These are phyloP conservation scores for Criorhina ranunculi DNA, from an alignment of 2,888 invertebrate genomes.

Conservation along the genomic window DNA sequence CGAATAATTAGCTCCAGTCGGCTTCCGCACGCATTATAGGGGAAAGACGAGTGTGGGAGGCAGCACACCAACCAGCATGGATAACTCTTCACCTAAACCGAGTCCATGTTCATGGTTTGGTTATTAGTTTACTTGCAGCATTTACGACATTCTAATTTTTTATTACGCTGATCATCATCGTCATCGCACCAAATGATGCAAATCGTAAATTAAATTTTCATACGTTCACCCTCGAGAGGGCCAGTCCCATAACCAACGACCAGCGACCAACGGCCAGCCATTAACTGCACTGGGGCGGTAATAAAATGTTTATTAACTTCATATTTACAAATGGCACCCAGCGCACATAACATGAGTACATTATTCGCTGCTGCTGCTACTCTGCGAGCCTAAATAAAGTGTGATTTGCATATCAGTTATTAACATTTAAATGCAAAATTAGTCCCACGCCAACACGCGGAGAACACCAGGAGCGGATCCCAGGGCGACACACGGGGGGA, in stretches of 20 bases:
- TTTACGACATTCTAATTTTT: constrained; percentile 72
- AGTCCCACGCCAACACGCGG: constrained; percentile 69
- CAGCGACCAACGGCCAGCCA: constrained; percentile 32
- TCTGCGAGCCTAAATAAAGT: constrained; percentile 66
- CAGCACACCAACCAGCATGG: constrained; percentile 2
- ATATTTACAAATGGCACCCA: constrained; percentile 75
- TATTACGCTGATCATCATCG: constrained; percentile 63
- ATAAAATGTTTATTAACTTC: constrained; percentile 76
- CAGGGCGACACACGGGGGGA: constrained; percentile 38
- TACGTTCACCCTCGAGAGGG: constrained; percentile 41
- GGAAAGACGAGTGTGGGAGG: constrained; percentile 28
- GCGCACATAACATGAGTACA: constrained; percentile 74
- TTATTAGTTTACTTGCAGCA: constrained; percentile 64
- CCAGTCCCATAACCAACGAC: constrained; percentile 12
- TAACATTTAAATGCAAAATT: constrained; percentile 77
- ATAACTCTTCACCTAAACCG: constrained; percentile 42
- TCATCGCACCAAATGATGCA: constrained; percentile 69
- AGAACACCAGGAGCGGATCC: constrained; percentile 72
- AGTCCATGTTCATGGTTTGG: constrained; percentile 60
- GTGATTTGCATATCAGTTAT: constrained; percentile 77
- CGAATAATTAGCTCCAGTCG: constrained; percentile 73
- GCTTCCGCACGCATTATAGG: constrained; percentile 74
- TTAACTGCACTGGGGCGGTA: constrained; percentile 70
- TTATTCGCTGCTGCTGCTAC: constrained; percentile 60
- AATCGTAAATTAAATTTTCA: constrained; percentile 73